phyloP scores from a whole-genome alignment of 2,888 invertebrate genomes.

The Clitarchus hookeri region DNA sequence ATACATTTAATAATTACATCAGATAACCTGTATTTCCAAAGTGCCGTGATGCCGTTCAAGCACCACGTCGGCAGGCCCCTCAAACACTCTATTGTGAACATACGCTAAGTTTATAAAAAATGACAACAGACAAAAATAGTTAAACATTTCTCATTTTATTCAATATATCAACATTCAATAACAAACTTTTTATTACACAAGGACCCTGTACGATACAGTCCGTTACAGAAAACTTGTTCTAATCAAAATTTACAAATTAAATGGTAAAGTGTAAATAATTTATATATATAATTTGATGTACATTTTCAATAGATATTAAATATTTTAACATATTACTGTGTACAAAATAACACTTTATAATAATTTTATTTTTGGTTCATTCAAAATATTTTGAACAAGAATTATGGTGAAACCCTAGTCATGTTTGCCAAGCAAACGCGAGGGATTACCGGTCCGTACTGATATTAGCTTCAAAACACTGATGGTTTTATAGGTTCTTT shows the following conservation, averaged over 20 bases:
- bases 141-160: neutral
- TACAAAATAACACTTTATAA: slow-evolving; percentile 6
- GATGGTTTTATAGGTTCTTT: neutral
- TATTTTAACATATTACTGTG: slow-evolving; percentile 6
- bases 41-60: too few species aligned
- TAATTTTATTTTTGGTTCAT: neutral
- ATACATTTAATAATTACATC: too few species aligned
- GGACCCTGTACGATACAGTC: slow-evolving; percentile 14
- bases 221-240: slow-evolving; percentile 14
- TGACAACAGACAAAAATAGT: neutral
- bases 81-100: too few species aligned
- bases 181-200: slow-evolving; percentile 9
- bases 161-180: slow-evolving; percentile 14
- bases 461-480: neutral
- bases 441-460: neutral
- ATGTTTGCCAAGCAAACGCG: neutral
- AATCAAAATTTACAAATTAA: slow-evolving; percentile 8
- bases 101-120: neutral
- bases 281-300: slow-evolving; percentile 14
- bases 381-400: neutral
- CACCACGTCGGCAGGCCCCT: too few species aligned
- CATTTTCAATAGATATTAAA: slow-evolving; percentile 7
- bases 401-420: neutral
- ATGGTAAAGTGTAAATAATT: slow-evolving; percentile 4
- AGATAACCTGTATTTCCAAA: too few species aligned